Percentiles rank a stretch among this genome's conserved stretches.
phyloP scores from a whole-genome alignment of 2,797 vertebrate genomes.

The Sebastes reedi region DNA sequence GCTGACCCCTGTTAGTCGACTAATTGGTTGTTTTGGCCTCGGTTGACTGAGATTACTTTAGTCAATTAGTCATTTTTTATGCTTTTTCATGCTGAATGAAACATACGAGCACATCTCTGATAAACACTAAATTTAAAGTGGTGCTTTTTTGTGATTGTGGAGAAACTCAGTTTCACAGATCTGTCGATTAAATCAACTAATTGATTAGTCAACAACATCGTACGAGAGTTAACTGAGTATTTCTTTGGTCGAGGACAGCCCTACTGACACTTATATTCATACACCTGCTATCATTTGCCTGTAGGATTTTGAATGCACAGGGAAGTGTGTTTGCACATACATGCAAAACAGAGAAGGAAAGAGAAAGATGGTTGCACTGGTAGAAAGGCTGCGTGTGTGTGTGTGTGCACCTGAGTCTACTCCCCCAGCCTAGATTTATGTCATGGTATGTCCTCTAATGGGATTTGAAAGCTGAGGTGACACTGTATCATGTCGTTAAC shows the following conservation, averaged over 20 bases:
- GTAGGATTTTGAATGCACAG: background rate
- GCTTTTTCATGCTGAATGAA: background rate
- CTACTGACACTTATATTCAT: constrained; percentile 1
- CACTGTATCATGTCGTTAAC: background rate
- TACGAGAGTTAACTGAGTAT: too few species aligned
- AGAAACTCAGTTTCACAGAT: background rate
- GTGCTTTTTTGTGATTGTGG: background rate
- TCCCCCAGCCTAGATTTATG: background rate
- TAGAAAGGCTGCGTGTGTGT: background rate
- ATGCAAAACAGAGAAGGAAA: background rate
- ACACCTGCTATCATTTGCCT: constrained; percentile 18
- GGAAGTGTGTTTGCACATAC: background rate
- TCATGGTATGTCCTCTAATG: background rate
- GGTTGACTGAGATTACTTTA: background rate
- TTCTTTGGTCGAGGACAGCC: too few species aligned
- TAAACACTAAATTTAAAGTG: background rate
- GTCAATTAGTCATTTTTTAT: background rate
- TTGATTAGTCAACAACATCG: too few species aligned
- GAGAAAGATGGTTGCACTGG: background rate
- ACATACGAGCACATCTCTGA: background rate
- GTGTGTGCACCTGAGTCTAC: background rate
- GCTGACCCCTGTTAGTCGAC: too few species aligned
- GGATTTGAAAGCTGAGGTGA: background rate
- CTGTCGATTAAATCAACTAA: background rate
- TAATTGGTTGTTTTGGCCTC: too few species aligned